Evolutionary conservation across 2,797 vertebrate genomes (phyloP).

Genomic region (Dendrocincla tyrannina): DNA sequence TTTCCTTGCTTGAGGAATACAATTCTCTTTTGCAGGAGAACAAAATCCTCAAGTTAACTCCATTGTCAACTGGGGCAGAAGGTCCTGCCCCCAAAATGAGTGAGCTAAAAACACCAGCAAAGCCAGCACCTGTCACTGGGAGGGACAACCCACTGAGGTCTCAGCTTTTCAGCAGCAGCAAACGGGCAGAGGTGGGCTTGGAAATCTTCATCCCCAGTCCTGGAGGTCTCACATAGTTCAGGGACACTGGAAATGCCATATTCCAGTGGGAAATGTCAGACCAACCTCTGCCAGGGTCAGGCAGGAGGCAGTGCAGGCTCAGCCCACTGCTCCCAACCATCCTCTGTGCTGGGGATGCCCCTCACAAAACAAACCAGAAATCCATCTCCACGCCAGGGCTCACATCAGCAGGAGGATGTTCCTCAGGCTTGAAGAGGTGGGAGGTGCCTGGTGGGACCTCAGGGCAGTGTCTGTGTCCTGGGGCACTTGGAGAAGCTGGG

Average conservation of each 20-base stretch:
- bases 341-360: background rate
- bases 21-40: background rate
- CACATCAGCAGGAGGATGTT: background rate
- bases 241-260: background rate
- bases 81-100: background rate
- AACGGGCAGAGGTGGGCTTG: background rate
- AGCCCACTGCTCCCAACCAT: background rate
- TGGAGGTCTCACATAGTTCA: background rate
- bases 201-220: background rate
- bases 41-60: background rate
- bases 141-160: background rate
- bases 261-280: background rate
- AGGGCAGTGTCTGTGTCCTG: background rate
- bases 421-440: background rate
- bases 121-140: background rate
- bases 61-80: background rate
- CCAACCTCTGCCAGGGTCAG: fast-evolving
- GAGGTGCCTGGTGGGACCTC: background rate
- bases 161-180: background rate
- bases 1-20: background rate
- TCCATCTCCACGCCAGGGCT: background rate
- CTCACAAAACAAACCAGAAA: background rate
- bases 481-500: fast-evolving
- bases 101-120: background rate
- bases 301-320: background rate